Percentiles rank a stretch among this genome's conserved stretches.
Conservation (phyloP, 2,113 vertebrate species). For the Tursiops truncatus region DNA sequence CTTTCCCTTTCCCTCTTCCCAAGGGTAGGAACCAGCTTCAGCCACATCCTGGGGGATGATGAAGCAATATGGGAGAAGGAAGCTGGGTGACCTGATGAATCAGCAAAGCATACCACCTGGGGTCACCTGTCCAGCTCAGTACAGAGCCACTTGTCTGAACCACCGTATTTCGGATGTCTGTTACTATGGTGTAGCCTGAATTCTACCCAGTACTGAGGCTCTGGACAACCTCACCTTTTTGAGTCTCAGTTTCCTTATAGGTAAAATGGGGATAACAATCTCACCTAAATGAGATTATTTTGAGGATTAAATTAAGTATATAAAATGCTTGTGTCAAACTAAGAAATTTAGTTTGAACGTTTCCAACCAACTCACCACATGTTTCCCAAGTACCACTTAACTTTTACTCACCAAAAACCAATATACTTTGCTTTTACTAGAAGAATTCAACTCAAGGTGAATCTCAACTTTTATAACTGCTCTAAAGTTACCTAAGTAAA, state of each 20-base stretch:
- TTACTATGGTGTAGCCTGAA: neutral
- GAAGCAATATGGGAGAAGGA: neutral
- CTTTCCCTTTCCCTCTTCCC: neutral
- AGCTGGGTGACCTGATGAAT: neutral
- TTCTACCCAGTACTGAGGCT: neutral
- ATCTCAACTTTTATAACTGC: neutral
- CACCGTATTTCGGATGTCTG: neutral
- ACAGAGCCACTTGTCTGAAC: neutral
- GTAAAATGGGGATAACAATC: neutral
- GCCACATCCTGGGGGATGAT: neutral
- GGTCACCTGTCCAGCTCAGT: neutral
- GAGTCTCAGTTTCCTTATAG: neutral
- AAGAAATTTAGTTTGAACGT: neutral
- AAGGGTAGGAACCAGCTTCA: neutral
- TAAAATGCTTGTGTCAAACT: neutral
- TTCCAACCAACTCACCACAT: neutral
- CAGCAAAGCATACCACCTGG: neutral
- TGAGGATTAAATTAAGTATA: neutral
- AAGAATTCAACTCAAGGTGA: neutral
- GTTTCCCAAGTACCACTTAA: neutral
- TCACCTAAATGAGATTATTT: neutral
- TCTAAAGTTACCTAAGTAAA: conserved; percentile 24
- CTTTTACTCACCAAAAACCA: neutral
- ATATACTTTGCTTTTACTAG: neutral
- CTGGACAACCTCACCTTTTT: neutral